A percentile compares a stretch with the other conserved stretches of the same genome.
These are phyloP conservation scores for Epizoanthus stellaris DNA, from an alignment of 92 coral and sea anemone genomes.

Conservation along the genomic window DNA sequence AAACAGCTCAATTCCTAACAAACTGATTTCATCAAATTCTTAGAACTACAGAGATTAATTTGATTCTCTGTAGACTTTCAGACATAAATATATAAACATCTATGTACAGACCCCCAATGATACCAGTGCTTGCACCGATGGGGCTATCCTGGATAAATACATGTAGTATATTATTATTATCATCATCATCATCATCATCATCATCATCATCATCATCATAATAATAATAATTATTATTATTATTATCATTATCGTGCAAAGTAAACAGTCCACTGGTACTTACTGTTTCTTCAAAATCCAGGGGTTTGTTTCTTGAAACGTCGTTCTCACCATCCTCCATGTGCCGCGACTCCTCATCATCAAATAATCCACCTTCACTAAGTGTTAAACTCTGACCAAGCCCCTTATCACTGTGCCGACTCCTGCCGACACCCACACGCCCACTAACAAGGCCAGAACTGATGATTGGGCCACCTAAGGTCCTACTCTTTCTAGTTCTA, in stretches of 20 bases:
- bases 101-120: too few species aligned
- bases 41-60: too few species aligned
- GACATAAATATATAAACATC: too few species aligned
- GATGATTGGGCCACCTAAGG: slow-evolving; percentile 32
- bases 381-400: slow-evolving; percentile 26
- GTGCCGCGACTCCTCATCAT: neutral
- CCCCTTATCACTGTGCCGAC: slow-evolving; percentile 1
- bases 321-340: neutral
- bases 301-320: neutral
- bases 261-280: neutral
- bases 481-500: slow-evolving; percentile 9
- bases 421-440: slow-evolving; percentile 14
- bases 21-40: too few species aligned
- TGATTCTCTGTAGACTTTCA: too few species aligned
- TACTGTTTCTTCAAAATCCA: slow-evolving; percentile 17
- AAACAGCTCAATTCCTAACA: too few species aligned
- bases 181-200: too few species aligned
- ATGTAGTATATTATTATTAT: neutral
- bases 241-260: neutral
- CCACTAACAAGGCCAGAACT: slow-evolving; percentile 30
- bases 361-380: neutral
- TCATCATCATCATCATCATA: too few species aligned
- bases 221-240: neutral
- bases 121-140: too few species aligned
- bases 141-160: neutral